Evolutionary conservation across 2,113 vertebrate genomes (phyloP), one percentile per base, ranked within the genome.

Genomic region (Thamnaconus septentrionalis): DNA sequence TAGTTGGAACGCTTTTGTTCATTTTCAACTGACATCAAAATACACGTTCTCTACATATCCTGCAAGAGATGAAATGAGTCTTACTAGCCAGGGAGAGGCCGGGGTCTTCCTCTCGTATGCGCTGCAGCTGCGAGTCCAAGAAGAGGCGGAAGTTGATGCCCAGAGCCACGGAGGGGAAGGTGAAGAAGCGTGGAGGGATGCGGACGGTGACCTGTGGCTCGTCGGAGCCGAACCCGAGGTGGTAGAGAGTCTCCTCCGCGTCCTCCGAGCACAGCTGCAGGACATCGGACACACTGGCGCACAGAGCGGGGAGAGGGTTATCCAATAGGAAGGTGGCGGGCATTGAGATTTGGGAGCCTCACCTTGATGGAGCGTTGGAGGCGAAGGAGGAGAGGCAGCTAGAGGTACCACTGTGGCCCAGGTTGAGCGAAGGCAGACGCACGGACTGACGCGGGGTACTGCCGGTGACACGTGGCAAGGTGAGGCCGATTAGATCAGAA

Each of bases 141-240:
- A 98, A 97, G 49, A 96, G 87, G 46, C 93, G 93, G 71, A 98
- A 95, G 85, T 96, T 92, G 70, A 98, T 96, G 76, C 96, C 96
- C 6, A 62, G 79, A 56, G 95, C 94, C 8, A 87, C 84, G 44
- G 96, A 98, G 0, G 95, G 93, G 8, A 88, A 89, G 12, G 81
- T 88, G 76, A 98, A 94, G 92, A 98, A 98, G 10, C 96, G 93
- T 0, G 92, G 54, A 1, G 96, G 96, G 48, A 98, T 90, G 3
- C 94, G 93, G 5, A 92, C 78, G 0, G 86, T 87, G 3, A 91
- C 87, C 75, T 92, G 92, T 0, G 89, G 89, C 53, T 94, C 92
- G 4, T 93, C 90, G 3, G 82, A 83, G 63, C 92, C 94, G 9
- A 98, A 98, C 47, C 96, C 96, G 73, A 98, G 85, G 70, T 90